Base-by-base conservation (phyloP, 92 coral and sea anemone genomes). In the Ricordea florida region DNA sequence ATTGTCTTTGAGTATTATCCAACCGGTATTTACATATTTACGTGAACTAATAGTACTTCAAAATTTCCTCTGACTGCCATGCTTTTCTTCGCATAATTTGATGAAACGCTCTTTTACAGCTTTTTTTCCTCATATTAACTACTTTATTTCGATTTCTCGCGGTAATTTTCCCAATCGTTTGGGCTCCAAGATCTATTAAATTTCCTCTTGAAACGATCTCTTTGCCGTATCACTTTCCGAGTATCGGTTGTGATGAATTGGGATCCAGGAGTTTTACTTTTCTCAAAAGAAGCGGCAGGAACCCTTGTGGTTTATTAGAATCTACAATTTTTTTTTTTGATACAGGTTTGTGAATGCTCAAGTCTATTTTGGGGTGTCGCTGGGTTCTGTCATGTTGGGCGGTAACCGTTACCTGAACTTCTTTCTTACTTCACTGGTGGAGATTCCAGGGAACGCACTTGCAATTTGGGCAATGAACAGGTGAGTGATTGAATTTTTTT, bases 291-390 rank as follows among this genome's bases (percentile, higher is more conserved):
- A n/a, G 14, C 40, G n/a, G 37, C 10, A 9, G 50, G 47, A 17
- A 23, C 2, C 14, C 30, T 7, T 36, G 10, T 10, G 7, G 33
- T 61, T 0, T 18, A 10, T 37, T 36, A 5, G 30, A 36, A 35
- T 40, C 43, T 0, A 15, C 46, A 31, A 3, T 28, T 21, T 47
- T 32, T 26, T 17, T 46, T 4, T 24, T 29, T 41, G 20, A 16
- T 57, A 5, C 69, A 94, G 98, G 98, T 94, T 94, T 82, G 93
- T 89, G 43, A 91, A 92, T 37, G 97, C 94, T 11, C 98, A 91
- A 66, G 98, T 94, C 17, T 94, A 91, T 76, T 94, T 91, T 58
- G 93, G 94, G 22, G 97, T 91, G 21, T 91, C 94, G n/a, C 79
- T 91, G 53, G 98, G 98, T 35, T 88, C 98, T 11, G 97, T 94